phyloP scores from a whole-genome alignment of 2,888 invertebrate genomes.

The Cephus pulcher region DNA sequence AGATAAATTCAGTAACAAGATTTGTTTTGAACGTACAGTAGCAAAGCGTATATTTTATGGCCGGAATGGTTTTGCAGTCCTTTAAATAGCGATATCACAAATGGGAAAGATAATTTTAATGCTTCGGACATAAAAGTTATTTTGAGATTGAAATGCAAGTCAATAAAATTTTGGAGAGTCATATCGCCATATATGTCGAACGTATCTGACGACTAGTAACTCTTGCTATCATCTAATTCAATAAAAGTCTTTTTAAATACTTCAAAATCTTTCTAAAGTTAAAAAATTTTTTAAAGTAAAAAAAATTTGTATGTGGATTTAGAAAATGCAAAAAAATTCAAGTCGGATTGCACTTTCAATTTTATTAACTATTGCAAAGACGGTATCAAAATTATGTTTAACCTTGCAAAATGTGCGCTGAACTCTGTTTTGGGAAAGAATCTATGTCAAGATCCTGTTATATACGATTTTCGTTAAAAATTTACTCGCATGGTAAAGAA shows the following conservation, averaged over 20 bases:
- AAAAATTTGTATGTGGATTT: too few relatives aligned
- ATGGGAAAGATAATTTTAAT: neutral
- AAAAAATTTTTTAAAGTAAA: neutral
- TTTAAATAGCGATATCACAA: neutral
- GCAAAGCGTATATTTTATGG: neutral
- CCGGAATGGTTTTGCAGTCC: neutral
- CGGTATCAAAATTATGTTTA: too few relatives aligned
- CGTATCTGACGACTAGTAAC: neutral
- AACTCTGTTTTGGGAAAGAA: too few relatives aligned
- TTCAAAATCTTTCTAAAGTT: neutral
- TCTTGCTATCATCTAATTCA: neutral
- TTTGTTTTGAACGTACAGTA: neutral
- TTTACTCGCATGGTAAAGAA: too few relatives aligned
- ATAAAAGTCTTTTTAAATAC: neutral
- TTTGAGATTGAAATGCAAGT: neutral
- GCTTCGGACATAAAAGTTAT: neutral
- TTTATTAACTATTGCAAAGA: too few relatives aligned
- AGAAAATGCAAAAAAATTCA: too few relatives aligned
- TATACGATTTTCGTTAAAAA: too few relatives aligned
- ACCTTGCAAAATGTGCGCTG: too few relatives aligned
- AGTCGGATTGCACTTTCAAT: too few relatives aligned
- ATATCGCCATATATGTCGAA: neutral
- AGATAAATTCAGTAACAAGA: neutral
- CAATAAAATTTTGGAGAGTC: neutral
- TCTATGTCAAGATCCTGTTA: too few relatives aligned